Evolutionary conservation across 2,888 invertebrate species (phyloP).

Genomic region (Portevinia maculata): DNA sequence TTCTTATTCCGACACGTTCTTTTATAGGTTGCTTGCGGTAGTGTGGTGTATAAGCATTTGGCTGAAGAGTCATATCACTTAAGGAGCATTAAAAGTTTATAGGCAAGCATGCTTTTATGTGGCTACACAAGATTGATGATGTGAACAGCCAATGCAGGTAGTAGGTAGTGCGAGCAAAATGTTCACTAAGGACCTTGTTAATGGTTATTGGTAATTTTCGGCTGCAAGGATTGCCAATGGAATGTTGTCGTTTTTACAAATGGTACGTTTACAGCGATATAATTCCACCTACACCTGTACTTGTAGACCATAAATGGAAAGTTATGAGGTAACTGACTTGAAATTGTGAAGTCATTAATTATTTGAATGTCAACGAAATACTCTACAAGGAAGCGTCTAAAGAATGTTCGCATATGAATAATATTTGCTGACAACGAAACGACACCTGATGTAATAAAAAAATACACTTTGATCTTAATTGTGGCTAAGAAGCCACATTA

Average conservation of each 20-base stretch:
- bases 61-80: constrained; percentile 67
- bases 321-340: too few relatives aligned
- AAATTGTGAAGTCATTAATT: too few relatives aligned
- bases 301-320: too few relatives aligned
- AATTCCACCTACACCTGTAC: too few relatives aligned
- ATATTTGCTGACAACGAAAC: too few relatives aligned
- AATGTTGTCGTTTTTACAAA: constrained; percentile 5
- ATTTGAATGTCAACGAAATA: too few relatives aligned
- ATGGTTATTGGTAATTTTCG: constrained; percentile 42
- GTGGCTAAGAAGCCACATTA: too few relatives aligned
- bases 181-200: constrained; percentile 44
- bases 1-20: constrained; percentile 57
- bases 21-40: constrained; percentile 63
- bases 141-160: constrained; percentile 30
- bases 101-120: constrained; percentile 33
- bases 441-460: too few relatives aligned
- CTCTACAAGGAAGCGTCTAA: too few relatives aligned
- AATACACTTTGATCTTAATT: too few relatives aligned
- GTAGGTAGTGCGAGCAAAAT: constrained; percentile 3
- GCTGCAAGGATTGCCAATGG: not conserved
- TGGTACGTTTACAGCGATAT: too few relatives aligned
- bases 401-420: too few relatives aligned
- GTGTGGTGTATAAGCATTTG: constrained; percentile 77
- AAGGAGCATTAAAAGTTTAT: constrained; percentile 62
- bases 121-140: constrained; percentile 44